Conservation (phyloP, 1,140 invertebrate species). For the Drosophila funebris region DNA sequence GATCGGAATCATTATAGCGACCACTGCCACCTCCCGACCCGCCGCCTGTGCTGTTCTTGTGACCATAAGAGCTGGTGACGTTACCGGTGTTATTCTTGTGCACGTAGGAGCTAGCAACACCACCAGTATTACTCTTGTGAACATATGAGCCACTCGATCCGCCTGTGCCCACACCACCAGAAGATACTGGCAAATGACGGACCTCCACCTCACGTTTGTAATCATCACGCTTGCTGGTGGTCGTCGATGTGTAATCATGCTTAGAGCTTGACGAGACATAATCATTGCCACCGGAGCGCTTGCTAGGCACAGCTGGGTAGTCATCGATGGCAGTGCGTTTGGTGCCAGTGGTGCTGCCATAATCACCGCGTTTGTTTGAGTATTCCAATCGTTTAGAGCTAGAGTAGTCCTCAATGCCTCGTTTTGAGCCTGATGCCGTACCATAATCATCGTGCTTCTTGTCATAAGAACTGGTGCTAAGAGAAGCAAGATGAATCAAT, state of each 20-base stretch:
- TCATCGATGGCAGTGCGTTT: constrained; percentile 76
- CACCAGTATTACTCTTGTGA: constrained; percentile 59
- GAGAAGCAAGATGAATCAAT: not conserved
- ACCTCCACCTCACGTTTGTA: constrained; percentile 72
- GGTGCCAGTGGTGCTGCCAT: constrained; percentile 44
- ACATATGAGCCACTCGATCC: constrained; percentile 65
- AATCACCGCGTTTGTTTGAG: constrained; percentile 68
- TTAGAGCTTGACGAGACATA: constrained; percentile 66
- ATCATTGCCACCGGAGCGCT: constrained; percentile 70
- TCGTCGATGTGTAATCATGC: constrained; percentile 59
- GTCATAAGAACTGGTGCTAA: constrained; percentile 64
- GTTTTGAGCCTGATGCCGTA: constrained; percentile 58
- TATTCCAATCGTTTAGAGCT: constrained; percentile 76
- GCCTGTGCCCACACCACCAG: constrained; percentile 28
- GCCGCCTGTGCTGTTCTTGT: constrained; percentile 56
- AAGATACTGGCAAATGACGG: constrained; percentile 65
- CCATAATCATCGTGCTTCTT: constrained; percentile 81
- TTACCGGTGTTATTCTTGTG: constrained; percentile 58
- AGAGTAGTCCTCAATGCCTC: constrained; percentile 67
- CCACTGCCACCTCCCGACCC: constrained; percentile 49
- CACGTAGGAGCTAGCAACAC: constrained; percentile 59
- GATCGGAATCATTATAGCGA: constrained; percentile 70
- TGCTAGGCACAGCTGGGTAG: constrained; percentile 61
- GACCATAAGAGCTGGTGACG: constrained; percentile 53
- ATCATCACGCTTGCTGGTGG: constrained; percentile 70